Percentiles rank a stretch among this genome's conserved stretches.
These are phyloP conservation scores for Rhynchopsitta pachyrhyncha DNA, from an alignment of 2,113 vertebrate species.

Conservation along the genomic window DNA sequence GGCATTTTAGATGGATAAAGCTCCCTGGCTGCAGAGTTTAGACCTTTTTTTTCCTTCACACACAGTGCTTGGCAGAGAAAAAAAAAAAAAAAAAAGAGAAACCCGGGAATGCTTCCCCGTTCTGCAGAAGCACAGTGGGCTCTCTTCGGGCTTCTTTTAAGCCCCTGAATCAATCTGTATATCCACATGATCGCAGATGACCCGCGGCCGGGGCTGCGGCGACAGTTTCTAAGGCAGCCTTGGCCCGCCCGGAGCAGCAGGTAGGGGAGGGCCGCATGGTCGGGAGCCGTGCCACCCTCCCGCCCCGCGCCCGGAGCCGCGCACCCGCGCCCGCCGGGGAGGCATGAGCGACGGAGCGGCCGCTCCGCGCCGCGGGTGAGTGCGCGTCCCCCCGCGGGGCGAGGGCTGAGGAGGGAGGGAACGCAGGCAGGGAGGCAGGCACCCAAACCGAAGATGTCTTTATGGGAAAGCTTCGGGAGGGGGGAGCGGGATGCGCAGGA, in stretches of 20 bases:
- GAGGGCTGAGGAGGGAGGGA: neutral
- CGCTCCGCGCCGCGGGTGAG: constrained; percentile 73
- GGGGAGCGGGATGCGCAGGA: neutral
- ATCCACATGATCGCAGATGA: neutral
- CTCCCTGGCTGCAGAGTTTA: neutral
- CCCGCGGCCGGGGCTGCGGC: neutral
- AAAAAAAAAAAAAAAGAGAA: neutral
- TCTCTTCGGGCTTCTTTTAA: neutral
- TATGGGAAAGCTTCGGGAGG: neutral
- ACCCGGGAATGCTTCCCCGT: neutral
- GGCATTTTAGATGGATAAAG: neutral
- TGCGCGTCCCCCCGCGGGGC: neutral
- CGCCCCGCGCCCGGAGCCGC: neutral
- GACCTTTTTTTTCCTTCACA: neutral
- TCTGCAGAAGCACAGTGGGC: neutral
- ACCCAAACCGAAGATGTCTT: neutral
- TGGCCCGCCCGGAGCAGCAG: constrained; percentile 11
- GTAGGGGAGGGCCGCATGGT: constrained; percentile 48
- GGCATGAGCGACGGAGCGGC: constrained; percentile 76
- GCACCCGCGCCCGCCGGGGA: constrained; percentile 46
- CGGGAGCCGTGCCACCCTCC: constrained; percentile 47
- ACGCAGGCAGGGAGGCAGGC: neutral
- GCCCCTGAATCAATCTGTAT: neutral
- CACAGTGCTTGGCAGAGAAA: neutral
- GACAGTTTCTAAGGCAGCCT: neutral